Evolutionary conservation across 1,140 invertebrate genomes (phyloP), one percentile per base, ranked within the genome.

Genomic region (Agrypnia vestita): DNA sequence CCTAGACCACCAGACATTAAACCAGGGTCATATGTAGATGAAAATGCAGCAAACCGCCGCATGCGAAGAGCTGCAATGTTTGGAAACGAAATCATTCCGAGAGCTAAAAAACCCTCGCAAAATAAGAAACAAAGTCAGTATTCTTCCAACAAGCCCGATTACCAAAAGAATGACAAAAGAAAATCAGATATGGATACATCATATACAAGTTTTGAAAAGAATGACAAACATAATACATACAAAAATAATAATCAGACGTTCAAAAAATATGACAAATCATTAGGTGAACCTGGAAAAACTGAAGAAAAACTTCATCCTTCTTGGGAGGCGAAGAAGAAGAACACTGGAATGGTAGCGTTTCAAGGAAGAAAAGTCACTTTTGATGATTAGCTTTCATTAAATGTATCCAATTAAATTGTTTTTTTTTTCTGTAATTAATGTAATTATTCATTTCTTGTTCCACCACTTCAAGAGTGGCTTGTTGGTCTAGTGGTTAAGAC

Each of bases 311-410:
- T 92, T 77, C 91, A 92, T 88, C 91, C 91, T 3, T 92, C 91
- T 11, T 92, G 91, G 91, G 89, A 91, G 84, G 91, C 91, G 4
- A 92, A 92, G 82, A 91, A 89, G 64, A 85, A 87, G 74, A 84
- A 87, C 78, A 87, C 87, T 21, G 84, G 85, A 76, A 87, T 90
- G 69, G 83, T 88, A 82, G 86, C 87, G 59, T 88, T 88, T 62
- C 67, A 84, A 69, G 87, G 87, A 43, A 87, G 84, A 4, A 88
- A 88, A 84, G 86, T 88, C 47, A 85, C 82, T 71, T 88, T 88
- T 78, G 83, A 82, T 35, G 84, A 86, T 59, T 77, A 81, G 71
- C 6, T 3, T 83, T 82, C 85, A 51, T 51, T 17, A 21, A 21
- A 13, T 9, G 10, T 13, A 1, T 43, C 10, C 21, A 25, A 25